Conservation (phyloP, 2,113 vertebrate species). For the Esox niger region DNA sequence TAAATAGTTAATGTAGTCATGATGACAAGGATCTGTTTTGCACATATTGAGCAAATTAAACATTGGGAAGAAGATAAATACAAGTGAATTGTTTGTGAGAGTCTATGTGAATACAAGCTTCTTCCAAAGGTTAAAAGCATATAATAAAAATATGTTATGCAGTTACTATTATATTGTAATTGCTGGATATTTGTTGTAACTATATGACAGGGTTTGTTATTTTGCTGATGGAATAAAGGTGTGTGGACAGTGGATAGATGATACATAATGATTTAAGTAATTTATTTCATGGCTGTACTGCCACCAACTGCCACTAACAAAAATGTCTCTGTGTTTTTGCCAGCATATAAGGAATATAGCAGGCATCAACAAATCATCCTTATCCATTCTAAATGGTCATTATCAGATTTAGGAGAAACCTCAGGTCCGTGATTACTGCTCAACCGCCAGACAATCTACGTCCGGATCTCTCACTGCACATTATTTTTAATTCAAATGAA, state of each 20-base stretch:
- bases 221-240: constrained; percentile 35
- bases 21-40: constrained; percentile 1
- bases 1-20: constrained; percentile 12
- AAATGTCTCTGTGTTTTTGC: constrained; percentile 51
- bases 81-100: no score
- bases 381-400: constrained; percentile 58
- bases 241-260: no score
- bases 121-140: no score
- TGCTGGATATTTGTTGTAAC: constrained; percentile 6
- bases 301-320: constrained; percentile 37
- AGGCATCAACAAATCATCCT: constrained; percentile 43
- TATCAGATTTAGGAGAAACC: constrained; percentile 64
- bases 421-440: constrained; percentile 63
- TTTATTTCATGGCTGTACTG: constrained; percentile 46
- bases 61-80: no score
- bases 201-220: constrained; percentile 32
- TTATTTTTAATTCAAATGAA: constrained; percentile 64
- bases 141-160: no score
- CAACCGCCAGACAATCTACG: constrained; percentile 53
- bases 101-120: no score
- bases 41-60: background rate
- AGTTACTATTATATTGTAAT: no score
- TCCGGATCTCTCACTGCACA: constrained; percentile 48
- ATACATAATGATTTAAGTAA: background rate
- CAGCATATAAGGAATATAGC: constrained; percentile 25